phyloP scores from a whole-genome alignment of 2,113 vertebrate genomes.

The Solenodon paradoxus region DNA sequence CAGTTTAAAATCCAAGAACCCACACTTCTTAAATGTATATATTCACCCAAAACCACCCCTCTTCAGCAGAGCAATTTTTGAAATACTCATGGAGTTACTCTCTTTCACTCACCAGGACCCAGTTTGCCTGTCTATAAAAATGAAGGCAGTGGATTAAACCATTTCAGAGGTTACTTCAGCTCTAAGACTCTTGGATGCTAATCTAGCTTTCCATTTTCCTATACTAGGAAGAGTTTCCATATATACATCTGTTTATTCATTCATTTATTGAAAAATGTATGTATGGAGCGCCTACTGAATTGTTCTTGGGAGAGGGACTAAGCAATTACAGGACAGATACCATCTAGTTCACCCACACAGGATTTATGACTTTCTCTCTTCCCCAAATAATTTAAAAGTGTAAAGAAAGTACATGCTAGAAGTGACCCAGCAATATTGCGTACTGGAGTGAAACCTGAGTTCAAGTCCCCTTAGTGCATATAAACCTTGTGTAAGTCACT shows the following conservation, averaged over 20 bases:
- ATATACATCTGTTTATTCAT: neutral
- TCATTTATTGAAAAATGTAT: neutral
- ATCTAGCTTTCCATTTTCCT: neutral
- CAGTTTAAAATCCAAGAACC: neutral
- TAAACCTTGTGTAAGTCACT: neutral
- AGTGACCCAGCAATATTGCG: neutral
- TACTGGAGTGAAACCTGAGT: neutral
- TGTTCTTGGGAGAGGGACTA: neutral
- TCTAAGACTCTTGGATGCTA: neutral
- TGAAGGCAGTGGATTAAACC: neutral
- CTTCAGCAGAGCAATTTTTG: neutral
- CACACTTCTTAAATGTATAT: neutral
- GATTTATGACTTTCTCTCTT: neutral
- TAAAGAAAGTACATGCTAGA: neutral
- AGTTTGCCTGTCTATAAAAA: neutral
- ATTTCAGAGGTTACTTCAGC: neutral
- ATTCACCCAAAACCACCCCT: neutral
- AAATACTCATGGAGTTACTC: neutral
- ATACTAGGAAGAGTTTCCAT: neutral
- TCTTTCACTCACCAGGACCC: neutral
- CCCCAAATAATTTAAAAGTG: neutral
- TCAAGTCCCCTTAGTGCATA: neutral
- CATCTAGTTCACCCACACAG: neutral
- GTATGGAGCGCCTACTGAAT: neutral
- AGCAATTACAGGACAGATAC: neutral